Evolutionary conservation across 2,888 invertebrate genomes (phyloP).

Genomic region (Falcaria lacertinaria): DNA sequence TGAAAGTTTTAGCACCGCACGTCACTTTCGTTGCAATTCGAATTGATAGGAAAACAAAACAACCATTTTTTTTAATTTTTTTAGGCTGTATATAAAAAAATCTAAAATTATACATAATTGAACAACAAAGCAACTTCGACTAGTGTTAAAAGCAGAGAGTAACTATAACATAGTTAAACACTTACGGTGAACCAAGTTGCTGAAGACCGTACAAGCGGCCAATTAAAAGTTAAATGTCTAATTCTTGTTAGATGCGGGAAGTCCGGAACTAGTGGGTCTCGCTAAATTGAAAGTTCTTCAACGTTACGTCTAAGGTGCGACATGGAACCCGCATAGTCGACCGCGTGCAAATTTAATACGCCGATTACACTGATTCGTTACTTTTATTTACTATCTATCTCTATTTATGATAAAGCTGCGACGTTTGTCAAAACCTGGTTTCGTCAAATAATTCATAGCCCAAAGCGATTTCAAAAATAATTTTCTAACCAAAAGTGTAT

Average conservation of each 20-base stretch:
- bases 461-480: no score
- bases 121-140: not conserved
- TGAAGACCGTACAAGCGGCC: slow-evolving; percentile 75
- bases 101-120: no score
- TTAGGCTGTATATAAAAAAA: no score
- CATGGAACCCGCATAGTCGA: slow-evolving; percentile 25
- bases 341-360: slow-evolving; percentile 19
- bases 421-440: no score
- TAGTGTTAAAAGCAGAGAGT: slow-evolving; percentile 45
- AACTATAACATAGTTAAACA: slow-evolving; percentile 69
- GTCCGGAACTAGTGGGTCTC: slow-evolving; percentile 59
- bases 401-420: no score
- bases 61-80: no score
- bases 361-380: slow-evolving; percentile 9
- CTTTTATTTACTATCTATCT: no score
- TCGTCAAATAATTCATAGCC: no score
- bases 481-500: no score
- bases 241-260: slow-evolving; percentile 75
- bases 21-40: no score
- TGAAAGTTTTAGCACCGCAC: no score
- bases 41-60: no score
- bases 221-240: slow-evolving; percentile 80
- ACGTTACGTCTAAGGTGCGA: slow-evolving; percentile 35
- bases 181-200: slow-evolving; percentile 66
- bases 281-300: slow-evolving; percentile 60